Conservation (phyloP, 2,888 invertebrate species). For the Rhogogaster chlorosoma region DNA sequence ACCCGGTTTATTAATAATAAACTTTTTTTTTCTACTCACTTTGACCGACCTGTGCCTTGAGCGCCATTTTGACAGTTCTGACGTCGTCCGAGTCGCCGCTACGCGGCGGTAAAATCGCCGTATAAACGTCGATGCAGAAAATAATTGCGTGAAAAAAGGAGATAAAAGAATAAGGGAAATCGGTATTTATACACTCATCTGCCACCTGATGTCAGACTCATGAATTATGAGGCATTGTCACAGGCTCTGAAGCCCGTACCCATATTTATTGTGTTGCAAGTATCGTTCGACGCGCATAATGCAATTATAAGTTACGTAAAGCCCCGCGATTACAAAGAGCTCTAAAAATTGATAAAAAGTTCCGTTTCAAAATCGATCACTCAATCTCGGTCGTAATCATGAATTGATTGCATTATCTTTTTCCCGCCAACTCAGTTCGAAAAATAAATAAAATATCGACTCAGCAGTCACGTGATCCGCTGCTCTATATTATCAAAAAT, state of each 20-base stretch:
- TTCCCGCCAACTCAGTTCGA: background rate
- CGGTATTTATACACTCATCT: constrained; percentile 11
- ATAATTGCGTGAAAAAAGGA: background rate
- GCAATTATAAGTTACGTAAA: background rate
- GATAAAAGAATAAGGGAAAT: background rate
- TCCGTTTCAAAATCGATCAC: background rate
- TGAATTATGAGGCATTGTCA: background rate
- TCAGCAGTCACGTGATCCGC: background rate
- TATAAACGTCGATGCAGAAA: constrained; percentile 18
- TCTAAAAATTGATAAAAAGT: background rate
- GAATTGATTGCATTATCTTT: background rate
- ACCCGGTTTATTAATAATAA: constrained; percentile 29
- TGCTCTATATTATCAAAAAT: background rate
- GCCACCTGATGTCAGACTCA: constrained; percentile 11
- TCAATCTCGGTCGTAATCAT: background rate
- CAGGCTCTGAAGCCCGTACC: background rate
- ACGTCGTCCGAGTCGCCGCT: background rate
- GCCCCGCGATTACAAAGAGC: background rate
- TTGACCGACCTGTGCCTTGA: constrained; percentile 92
- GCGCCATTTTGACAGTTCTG: constrained; percentile 85
- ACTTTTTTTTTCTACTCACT: constrained; percentile 83
- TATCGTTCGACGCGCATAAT: background rate
- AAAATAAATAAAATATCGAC: background rate
- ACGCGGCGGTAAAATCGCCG: constrained; percentile 25
- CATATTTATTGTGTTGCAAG: background rate